Base-by-base conservation (phyloP, 2,888 invertebrate species). In the Frankliniella intonsa region DNA sequence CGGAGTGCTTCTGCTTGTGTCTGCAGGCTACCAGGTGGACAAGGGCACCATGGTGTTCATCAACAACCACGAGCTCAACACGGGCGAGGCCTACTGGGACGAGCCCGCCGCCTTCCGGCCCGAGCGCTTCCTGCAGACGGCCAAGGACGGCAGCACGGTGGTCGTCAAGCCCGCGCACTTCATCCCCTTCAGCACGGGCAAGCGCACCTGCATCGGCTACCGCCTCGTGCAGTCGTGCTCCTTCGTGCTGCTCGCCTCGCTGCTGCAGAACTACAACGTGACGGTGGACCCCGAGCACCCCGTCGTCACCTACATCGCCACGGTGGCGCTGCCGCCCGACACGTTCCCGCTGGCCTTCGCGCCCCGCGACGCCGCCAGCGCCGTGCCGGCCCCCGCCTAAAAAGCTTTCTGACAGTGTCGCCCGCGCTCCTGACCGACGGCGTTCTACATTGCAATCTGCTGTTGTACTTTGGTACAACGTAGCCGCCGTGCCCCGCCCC, bases 151-250 rank as follows among this genome's bases (percentile, higher is more conserved):
- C 0, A 86, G 87, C 0, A 90, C 90, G 9, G 87, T 86, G 55
- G 88, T 92, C 19, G 86, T 88, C 25, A 91, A 91, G 86, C 92
- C 92, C 0, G 89, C 94, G 0, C 93, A 94, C 86, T 96, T 95
- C 86, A 89, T 96, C 17, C 96, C 96, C 0, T 96, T 96, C 88
- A 94, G 95, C 86, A 94, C 94, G 80, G 96, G 96, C 11, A 95
- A 93, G 86, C 89, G 96, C n/a, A 94, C 95, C 0, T 96, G 96
- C 86, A 94, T 96, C 83, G 96, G 96, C 0, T 95, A 95, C 86
- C 93, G 93, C 69, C 88, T 96, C 80, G 94, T 96, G 0, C 92
- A 93, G 22, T 92, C 93, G 1, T 94, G 94, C 88, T 91, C 92
- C 81, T 94, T 95, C 85, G 91, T 94, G 0, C 90, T 94, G 87